A percentile compares a stretch with the other conserved stretches of the same genome.
Conservation (phyloP, 2,888 invertebrate genomes). For the Eurois occulta region DNA sequence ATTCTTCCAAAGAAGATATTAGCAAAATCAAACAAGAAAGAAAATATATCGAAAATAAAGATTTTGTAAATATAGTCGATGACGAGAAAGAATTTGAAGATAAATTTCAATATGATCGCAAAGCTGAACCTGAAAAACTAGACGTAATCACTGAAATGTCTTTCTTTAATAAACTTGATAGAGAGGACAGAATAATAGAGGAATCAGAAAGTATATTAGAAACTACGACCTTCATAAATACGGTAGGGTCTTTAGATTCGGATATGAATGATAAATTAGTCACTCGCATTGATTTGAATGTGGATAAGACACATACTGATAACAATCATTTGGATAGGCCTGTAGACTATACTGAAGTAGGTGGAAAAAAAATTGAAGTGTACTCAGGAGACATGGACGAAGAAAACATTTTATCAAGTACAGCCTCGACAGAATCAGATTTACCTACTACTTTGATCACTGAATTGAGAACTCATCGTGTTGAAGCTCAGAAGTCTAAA, state of each 20-base stretch:
- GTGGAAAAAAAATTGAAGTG: constrained; percentile 63
- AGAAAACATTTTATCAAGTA: constrained; percentile 41
- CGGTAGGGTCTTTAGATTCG: constrained; percentile 18
- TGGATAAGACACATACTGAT: constrained; percentile 14
- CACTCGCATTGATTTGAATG: not conserved
- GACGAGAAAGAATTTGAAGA: constrained; percentile 61
- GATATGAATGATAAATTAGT: constrained; percentile 35
- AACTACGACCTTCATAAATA: constrained; percentile 26
- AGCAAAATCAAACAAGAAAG: constrained; percentile 36
- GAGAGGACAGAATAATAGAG: constrained; percentile 10
- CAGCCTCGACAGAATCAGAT: constrained; percentile 26
- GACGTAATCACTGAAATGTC: constrained; percentile 38
- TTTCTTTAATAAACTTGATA: constrained; percentile 23
- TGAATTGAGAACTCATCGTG: constrained; percentile 4
- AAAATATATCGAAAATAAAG: constrained; percentile 40
- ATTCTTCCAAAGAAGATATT: constrained; percentile 34
- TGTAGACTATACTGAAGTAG: not conserved
- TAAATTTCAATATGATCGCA: constrained; percentile 63
- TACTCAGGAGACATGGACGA: constrained; percentile 67
- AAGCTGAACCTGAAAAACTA: constrained; percentile 28
- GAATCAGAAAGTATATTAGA: constrained; percentile 25
- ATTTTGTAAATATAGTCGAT: constrained; percentile 46
- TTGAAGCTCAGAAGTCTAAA: constrained; percentile 13
- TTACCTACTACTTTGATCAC: not conserved
- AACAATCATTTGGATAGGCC: constrained; percentile 21